phyloP scores from a whole-genome alignment of 1,140 invertebrate species.

The Daktulosphaira vitifoliae region DNA sequence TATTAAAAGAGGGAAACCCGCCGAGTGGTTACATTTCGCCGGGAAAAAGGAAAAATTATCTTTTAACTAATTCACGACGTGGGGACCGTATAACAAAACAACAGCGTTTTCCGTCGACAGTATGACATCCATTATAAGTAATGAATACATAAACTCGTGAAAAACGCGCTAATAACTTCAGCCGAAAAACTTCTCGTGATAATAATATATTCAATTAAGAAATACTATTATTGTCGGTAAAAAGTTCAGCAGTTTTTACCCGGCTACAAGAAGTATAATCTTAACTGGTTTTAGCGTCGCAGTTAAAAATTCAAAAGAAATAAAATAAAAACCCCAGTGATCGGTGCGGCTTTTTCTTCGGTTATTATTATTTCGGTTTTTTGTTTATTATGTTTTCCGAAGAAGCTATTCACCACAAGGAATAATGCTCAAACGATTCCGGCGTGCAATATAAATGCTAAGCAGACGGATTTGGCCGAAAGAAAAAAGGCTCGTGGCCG shows the following conservation, averaged over 20 bases:
- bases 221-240: slow-evolving; percentile 11
- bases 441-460: slow-evolving; percentile 19
- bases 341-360: too few relatives aligned
- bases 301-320: too few relatives aligned
- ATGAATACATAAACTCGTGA: slow-evolving; percentile 19
- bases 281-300: too few relatives aligned
- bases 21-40: slow-evolving; percentile 12
- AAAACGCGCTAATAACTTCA: slow-evolving; percentile 28
- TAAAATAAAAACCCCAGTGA: too few relatives aligned
- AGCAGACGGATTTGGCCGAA: slow-evolving; percentile 6
- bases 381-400: too few relatives aligned
- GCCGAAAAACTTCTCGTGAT: slow-evolving; percentile 18
- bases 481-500: background rate
- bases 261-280: too few relatives aligned
- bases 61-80: slow-evolving; percentile 24
- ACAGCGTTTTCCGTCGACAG: slow-evolving; percentile 27
- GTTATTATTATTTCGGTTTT: too few relatives aligned
- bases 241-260: too few relatives aligned
- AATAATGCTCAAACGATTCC: slow-evolving; percentile 15
- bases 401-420: background rate
- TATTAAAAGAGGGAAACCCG: slow-evolving; percentile 12
- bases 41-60: slow-evolving; percentile 6
- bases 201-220: slow-evolving; percentile 28
- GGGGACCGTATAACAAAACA: slow-evolving; percentile 17
- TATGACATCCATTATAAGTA: slow-evolving; percentile 27